Percentiles rank a stretch among this genome's conserved stretches.
phyloP scores from a whole-genome alignment of 1,140 invertebrate species.

The Sycophaga agraensis region DNA sequence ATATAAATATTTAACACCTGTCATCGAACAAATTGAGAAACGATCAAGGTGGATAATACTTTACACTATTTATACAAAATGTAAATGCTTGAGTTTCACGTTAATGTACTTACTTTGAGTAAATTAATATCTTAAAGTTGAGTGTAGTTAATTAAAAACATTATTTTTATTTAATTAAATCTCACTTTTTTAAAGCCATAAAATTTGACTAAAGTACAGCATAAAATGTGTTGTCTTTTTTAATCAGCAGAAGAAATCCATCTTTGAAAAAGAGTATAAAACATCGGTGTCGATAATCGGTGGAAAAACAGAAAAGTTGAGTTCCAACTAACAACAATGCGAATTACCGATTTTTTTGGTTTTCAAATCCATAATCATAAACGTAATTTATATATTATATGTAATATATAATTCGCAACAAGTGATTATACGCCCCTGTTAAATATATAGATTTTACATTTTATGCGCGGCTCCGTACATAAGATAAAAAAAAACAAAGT shows the following conservation, averaged over 20 bases:
- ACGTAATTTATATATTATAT: not conserved
- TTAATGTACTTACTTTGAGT: not conserved
- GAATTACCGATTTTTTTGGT: not conserved
- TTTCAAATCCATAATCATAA: slow-evolving; percentile 8
- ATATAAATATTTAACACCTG: not conserved
- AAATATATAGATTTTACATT: not conserved
- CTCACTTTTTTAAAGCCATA: too few species aligned
- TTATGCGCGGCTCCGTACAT: slow-evolving; percentile 14
- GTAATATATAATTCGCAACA: not conserved
- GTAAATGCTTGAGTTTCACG: not conserved
- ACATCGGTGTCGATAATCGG: not conserved
- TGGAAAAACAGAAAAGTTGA: not conserved
- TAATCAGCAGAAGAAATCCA: not conserved
- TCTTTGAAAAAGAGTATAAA: not conserved
- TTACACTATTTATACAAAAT: not conserved
- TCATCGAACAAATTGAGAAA: not conserved
- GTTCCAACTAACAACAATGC: not conserved
- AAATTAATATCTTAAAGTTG: not conserved
- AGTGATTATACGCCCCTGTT: not conserved
- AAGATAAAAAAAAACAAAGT: not conserved
- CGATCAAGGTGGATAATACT: slow-evolving; percentile 13
- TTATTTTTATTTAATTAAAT: too few species aligned
- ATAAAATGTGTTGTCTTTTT: too few species aligned
- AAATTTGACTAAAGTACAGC: too few species aligned
- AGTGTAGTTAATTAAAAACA: too few species aligned